A percentile compares a stretch with the other conserved stretches of the same genome.
Conservation (phyloP, 1,140 invertebrate species). For the Pomacea maculata region DNA sequence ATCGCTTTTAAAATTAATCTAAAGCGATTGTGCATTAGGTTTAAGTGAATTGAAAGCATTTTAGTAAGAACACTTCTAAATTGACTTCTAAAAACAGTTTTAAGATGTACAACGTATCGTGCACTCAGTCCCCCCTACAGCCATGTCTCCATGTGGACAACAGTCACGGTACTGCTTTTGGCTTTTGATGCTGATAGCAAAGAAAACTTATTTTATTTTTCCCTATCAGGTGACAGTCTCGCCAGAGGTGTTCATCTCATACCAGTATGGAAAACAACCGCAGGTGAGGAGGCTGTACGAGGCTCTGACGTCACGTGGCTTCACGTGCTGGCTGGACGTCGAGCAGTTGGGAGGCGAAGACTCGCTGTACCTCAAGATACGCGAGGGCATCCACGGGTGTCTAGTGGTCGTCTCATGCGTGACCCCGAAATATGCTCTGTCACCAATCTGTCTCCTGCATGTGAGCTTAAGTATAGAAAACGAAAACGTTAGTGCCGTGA, state of each 20-base stretch:
- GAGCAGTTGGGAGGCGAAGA: conserved; percentile 64
- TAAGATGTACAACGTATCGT: no score
- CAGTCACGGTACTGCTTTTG: no score
- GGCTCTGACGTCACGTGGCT: conserved; percentile 47
- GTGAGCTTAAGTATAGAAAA: conserved; percentile 22
- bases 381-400: conserved; percentile 55
- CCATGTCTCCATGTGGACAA: no score
- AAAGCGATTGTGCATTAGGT: no score
- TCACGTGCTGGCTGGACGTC: conserved; percentile 62
- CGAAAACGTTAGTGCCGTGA: no score
- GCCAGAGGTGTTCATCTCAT: conserved; percentile 26
- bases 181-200: no score
- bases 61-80: no score
- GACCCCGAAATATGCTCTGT: conserved; percentile 60
- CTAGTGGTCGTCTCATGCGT: conserved; percentile 57
- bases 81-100: no score
- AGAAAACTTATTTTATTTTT: no score
- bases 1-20: no score
- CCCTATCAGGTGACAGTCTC: conserved; percentile 7
- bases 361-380: conserved; percentile 62
- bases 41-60: no score
- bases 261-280: conserved; percentile 62
- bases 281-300: conserved; percentile 54
- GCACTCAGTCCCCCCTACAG: no score
- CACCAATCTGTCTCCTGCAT: conserved; percentile 59